Evolutionary conservation across 2,888 invertebrate species (phyloP).

Genomic region (Drosophila mimica): DNA sequence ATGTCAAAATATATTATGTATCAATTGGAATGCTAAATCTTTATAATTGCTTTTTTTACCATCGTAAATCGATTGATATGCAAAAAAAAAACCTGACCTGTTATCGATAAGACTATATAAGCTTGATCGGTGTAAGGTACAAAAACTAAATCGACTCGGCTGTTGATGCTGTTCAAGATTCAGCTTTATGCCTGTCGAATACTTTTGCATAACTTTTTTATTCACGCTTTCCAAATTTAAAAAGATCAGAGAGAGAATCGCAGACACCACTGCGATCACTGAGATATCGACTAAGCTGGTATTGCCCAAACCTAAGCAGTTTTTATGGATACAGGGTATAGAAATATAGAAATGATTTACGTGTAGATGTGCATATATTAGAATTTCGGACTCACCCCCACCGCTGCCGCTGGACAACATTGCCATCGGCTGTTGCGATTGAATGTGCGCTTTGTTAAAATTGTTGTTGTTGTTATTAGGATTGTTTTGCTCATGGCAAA

Average conservation of each 20-base stretch:
- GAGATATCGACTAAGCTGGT: not conserved
- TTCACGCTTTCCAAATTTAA: not conserved
- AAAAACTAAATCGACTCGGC: not conserved
- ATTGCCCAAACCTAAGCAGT: not conserved
- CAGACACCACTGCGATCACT: not conserved
- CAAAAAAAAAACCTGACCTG: not conserved
- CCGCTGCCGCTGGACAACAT: conserved; percentile 62
- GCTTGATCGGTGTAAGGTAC: not conserved
- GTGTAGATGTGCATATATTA: not conserved
- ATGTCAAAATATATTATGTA: not conserved
- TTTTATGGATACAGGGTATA: not conserved
- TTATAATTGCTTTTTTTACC: not conserved
- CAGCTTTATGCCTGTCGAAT: not conserved
- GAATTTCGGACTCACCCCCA: conserved; percentile 65
- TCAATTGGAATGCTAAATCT: not conserved
- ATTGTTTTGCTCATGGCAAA: conserved; percentile 39
- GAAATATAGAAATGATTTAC: not conserved
- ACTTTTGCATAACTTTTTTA: not conserved
- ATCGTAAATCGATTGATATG: too few relatives aligned
- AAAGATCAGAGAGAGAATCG: not conserved
- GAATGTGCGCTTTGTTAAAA: conserved; percentile 57
- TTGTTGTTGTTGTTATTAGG: conserved; percentile 29
- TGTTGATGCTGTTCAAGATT: not conserved
- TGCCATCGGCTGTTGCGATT: conserved; percentile 50
- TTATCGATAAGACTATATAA: not conserved